Evolutionary conservation across 2,113 vertebrate genomes (phyloP).

Genomic region (Leucosticte australis): DNA sequence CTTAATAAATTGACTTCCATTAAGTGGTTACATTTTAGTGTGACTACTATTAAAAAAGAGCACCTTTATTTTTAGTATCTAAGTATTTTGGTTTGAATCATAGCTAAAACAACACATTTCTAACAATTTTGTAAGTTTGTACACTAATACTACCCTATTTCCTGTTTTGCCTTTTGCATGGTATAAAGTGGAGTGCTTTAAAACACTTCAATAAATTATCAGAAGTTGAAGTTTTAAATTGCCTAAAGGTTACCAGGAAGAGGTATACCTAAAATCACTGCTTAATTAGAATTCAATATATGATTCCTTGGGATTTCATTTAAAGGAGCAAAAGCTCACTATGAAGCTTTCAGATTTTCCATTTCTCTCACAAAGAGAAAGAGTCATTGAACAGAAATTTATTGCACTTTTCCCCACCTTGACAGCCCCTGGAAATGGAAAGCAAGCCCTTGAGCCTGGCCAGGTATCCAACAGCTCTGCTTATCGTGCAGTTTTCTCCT

Average conservation of each 20-base stretch:
- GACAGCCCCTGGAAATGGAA: neutral
- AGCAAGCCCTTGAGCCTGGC: neutral
- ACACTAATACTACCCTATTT: neutral
- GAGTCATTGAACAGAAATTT: neutral
- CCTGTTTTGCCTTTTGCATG: neutral
- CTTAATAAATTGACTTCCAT: neutral
- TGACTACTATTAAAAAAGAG: neutral
- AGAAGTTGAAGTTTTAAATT: neutral
- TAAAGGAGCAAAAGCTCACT: neutral
- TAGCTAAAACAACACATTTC: neutral
- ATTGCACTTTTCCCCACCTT: neutral
- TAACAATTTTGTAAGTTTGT: neutral
- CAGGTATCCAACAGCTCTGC: neutral
- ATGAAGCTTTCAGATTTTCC: neutral
- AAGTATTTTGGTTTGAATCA: neutral
- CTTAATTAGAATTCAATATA: neutral
- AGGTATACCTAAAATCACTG: neutral
- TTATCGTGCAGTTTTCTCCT: neutral
- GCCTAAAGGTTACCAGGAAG: neutral
- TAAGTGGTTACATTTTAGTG: neutral
- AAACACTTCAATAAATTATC: neutral
- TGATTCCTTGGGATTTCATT: neutral
- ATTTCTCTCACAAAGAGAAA: neutral
- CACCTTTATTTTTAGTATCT: neutral
- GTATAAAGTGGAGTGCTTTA: neutral